phyloP scores from a whole-genome alignment of 2,888 invertebrate genomes.

The Volucella inflata region DNA sequence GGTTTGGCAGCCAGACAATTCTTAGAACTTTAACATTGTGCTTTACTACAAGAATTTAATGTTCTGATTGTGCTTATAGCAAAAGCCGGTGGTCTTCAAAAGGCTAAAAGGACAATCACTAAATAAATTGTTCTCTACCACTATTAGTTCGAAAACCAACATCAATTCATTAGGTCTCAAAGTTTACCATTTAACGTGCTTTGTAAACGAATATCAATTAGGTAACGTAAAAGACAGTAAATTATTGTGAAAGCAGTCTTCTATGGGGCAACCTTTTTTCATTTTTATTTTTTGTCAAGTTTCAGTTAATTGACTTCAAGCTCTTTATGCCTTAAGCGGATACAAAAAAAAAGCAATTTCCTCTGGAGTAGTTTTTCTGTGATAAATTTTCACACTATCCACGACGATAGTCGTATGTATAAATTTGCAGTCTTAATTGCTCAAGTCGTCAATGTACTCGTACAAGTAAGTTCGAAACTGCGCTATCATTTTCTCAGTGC shows the following conservation, averaged over 20 bases:
- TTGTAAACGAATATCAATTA: neutral
- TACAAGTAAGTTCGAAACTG: constrained; percentile 1
- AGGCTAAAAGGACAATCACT: neutral
- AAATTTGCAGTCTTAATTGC: constrained; percentile 17
- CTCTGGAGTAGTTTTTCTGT: neutral
- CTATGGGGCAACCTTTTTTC: neutral
- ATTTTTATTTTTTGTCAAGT: neutral
- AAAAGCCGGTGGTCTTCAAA: neutral
- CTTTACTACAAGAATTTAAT: neutral
- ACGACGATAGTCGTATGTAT: neutral
- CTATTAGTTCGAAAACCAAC: too few relatives aligned
- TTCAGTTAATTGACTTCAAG: neutral
- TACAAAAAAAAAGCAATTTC: neutral
- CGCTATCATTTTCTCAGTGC: neutral
- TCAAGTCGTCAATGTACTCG: neutral
- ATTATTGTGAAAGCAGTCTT: neutral
- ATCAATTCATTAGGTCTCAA: too few relatives aligned
- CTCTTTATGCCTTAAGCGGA: neutral
- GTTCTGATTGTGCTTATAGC: neutral
- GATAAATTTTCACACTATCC: neutral
- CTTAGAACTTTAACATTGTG: neutral
- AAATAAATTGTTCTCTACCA: too few relatives aligned
- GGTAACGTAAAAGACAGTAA: neutral
- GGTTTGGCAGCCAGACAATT: constrained; percentile 6
- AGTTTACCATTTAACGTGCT: neutral